Conservation (phyloP, 1,140 invertebrate species). For the Diorhabda sublineata region DNA sequence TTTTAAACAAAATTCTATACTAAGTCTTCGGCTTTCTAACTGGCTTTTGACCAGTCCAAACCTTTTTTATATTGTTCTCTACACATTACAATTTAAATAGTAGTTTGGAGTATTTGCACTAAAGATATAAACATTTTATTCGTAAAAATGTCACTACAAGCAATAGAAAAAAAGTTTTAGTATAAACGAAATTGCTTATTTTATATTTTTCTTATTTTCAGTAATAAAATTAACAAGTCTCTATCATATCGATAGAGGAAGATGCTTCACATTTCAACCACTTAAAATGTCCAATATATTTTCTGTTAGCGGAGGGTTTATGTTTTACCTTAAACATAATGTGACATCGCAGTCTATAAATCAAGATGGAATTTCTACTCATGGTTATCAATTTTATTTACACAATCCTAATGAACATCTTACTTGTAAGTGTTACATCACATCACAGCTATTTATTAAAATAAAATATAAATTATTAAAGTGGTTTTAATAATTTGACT, state of each 20-base stretch:
- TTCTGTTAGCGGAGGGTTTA: neutral
- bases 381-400: conserved; percentile 1
- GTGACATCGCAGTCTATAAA: neutral
- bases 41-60: neutral
- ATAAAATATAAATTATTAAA: neutral
- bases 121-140: neutral
- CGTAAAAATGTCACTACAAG: neutral
- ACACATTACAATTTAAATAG: neutral
- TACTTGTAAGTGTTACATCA: neutral
- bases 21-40: too few species aligned
- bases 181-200: neutral
- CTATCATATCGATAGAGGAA: neutral
- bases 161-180: neutral
- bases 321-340: neutral
- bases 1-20: neutral
- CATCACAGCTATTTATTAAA: neutral
- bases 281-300: neutral
- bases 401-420: neutral
- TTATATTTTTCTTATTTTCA: neutral
- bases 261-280: neutral
- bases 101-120: neutral
- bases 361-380: neutral
- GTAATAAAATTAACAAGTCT: neutral
- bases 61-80: neutral
- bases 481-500: too few species aligned